Base-by-base conservation (phyloP, 2,113 vertebrate species). In the Garra rufa region DNA sequence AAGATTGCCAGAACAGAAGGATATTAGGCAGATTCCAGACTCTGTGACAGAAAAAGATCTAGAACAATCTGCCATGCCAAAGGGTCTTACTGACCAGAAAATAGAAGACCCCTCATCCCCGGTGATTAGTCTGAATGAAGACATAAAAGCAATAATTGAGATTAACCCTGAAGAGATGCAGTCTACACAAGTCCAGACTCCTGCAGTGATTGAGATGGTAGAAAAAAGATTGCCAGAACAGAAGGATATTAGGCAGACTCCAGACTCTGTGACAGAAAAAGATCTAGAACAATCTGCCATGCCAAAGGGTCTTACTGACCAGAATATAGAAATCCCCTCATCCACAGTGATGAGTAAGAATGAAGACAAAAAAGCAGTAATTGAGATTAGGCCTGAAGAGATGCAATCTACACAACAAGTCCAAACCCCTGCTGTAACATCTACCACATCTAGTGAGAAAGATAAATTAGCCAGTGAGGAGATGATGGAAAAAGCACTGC, bases 311-410 rank as follows among this genome's bases (percentile, higher is more conserved):
- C 15, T 63, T 15, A 6, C 55, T 50, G 28, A 19, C 34, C 76
- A 67, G 48, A 50, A 34, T 38, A 57, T 24, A 57, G 13, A 46
- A 71, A 34, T 43, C 10, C 9, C 24, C 59, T 43, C 17, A 34
- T 43, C 41, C 6, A 70, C 86, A 85, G 83, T 78, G 82, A 46
- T 75, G 55, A 81, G 80, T 55, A 79, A 81, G 30, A 87, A 83
- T 1, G 61, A 82, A n/a, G 55, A 65, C 70, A 24, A 74, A 17
- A 41, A 17, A 88, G 87, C 67, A 44, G 52, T 61, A 61, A 84
- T 15, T 10, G 9, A 80, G 43, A 75, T 80, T 10, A 63, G 34
- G 5, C 21, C 52, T 77, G 24, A 43, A 77, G 44, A 50, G 24
- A 5, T 30, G 15, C 86, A 73, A 14, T 26, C 17, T 52, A 14